A percentile compares a stretch with the other conserved stretches of the same genome.
Conservation (phyloP, 2,888 invertebrate species). For the Theretra japonica region DNA sequence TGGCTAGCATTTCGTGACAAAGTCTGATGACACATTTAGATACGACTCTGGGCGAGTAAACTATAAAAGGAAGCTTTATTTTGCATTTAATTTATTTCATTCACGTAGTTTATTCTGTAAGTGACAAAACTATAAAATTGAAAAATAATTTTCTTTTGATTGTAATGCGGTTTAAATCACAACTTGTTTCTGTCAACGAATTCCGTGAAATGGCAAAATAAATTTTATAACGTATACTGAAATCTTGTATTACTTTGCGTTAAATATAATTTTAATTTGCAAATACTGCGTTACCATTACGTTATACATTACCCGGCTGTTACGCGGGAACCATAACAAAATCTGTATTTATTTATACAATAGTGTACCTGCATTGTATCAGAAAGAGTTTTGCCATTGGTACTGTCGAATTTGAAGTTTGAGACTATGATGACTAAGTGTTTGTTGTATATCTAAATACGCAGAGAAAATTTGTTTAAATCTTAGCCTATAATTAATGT, state of each 20-base stretch:
- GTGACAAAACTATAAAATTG: not conserved
- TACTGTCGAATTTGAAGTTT: too few relatives aligned
- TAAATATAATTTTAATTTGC: not conserved
- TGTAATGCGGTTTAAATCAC: too few relatives aligned
- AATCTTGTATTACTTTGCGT: not conserved
- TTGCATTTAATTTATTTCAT: not conserved
- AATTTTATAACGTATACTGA: not conserved
- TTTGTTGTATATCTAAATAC: too few relatives aligned
- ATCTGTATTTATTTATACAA: conserved; percentile 7
- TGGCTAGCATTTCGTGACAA: not conserved
- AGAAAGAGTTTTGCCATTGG: not conserved
- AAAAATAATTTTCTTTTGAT: too few relatives aligned
- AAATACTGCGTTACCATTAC: not conserved
- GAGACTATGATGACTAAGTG: too few relatives aligned
- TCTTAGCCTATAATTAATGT: too few relatives aligned
- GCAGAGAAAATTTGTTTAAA: too few relatives aligned
- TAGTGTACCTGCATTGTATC: conserved; percentile 1
- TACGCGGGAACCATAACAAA: not conserved
- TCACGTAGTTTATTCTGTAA: not conserved
- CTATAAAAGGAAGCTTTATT: not conserved
- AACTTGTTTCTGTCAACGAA: not conserved
- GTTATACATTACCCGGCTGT: not conserved
- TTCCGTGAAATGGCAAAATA: not conserved
- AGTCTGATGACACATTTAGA: not conserved
- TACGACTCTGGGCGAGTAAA: not conserved